A percentile compares a stretch with the other conserved stretches of the same genome.
These are phyloP conservation scores for Lepilemur septentrionalis DNA, from an alignment of 2,797 vertebrate species.

Conservation along the genomic window DNA sequence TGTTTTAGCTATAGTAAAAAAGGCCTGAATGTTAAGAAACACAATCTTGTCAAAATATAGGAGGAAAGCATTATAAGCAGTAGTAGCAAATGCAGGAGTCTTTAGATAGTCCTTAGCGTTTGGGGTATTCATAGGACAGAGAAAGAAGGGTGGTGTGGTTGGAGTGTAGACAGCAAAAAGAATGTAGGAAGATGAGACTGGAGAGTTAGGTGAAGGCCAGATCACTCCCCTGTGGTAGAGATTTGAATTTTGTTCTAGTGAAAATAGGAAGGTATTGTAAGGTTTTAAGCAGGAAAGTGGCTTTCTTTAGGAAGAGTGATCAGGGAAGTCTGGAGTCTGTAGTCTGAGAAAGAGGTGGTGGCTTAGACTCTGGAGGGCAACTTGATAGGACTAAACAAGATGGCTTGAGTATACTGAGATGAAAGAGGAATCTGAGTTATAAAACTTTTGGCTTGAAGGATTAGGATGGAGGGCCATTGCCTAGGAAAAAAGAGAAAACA, in stretches of 20 bases:
- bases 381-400: neutral
- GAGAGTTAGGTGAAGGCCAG: neutral
- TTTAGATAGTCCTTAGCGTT: neutral
- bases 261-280: neutral
- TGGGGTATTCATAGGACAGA: neutral
- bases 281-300: neutral
- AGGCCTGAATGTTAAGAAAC: neutral
- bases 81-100: neutral
- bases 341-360: neutral
- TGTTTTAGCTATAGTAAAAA: neutral
- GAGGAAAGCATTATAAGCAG: neutral
- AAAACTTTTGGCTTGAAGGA: neutral
- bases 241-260: constrained; percentile 14
- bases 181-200: neutral
- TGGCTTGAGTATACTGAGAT: neutral
- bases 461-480: neutral
- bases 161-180: neutral
- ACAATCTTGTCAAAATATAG: neutral
- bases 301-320: neutral
- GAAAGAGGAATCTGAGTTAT: neutral
- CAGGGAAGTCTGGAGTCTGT: neutral
- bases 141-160: neutral
- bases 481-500: neutral
- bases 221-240: neutral
- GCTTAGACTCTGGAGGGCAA: neutral